Conservation (phyloP, 2,797 vertebrate species). For the Synaphobranchus kaupii region DNA sequence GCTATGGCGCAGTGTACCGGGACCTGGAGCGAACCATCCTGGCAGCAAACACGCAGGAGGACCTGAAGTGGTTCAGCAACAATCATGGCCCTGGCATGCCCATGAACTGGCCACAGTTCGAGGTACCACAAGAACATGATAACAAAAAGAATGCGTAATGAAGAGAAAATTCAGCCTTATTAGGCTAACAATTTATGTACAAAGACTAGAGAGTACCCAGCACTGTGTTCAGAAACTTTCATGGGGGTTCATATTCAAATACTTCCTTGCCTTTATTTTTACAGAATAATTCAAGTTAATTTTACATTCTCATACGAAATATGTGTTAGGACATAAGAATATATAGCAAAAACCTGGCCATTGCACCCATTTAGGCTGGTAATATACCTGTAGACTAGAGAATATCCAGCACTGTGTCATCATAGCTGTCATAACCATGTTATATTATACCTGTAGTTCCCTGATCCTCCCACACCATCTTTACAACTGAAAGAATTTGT, state of each 20-base stretch:
- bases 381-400: too few relatives aligned
- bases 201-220: background rate
- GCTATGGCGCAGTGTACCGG: conserved; percentile 84
- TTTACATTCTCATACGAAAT: background rate
- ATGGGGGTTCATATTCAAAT: background rate
- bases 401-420: too few relatives aligned
- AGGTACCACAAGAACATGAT: conserved; percentile 71
- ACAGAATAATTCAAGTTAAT: background rate
- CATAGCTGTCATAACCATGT: too few relatives aligned
- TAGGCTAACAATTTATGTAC: background rate
- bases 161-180: background rate
- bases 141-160: background rate
- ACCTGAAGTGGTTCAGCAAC: conserved; percentile 91
- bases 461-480: too few relatives aligned
- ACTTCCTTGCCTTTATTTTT: background rate
- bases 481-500: too few relatives aligned
- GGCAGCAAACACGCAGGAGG: conserved; percentile 85
- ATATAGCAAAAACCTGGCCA: too few relatives aligned
- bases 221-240: background rate
- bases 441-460: too few relatives aligned
- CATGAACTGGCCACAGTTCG: conserved; percentile 98
- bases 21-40: conserved; percentile 88
- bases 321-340: background rate
- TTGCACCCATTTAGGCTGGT: too few relatives aligned
- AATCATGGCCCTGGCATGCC: conserved; percentile 88